Percentiles rank a stretch among this genome's conserved stretches.
Conservation (phyloP, 2,113 vertebrate genomes). For the Corythornis madagascariensis region DNA sequence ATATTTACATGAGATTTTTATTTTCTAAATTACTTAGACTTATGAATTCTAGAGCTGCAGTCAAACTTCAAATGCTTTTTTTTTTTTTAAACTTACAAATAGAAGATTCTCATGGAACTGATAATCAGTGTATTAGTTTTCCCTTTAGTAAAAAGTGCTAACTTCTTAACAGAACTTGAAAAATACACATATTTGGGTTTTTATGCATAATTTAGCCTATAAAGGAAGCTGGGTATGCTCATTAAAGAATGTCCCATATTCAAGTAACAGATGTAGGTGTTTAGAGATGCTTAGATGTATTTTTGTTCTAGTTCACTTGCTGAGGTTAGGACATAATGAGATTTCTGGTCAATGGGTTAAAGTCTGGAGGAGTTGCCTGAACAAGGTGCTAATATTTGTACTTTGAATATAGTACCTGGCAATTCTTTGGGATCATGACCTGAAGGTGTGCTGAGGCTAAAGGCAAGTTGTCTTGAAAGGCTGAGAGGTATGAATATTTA, state of each 20-base stretch:
- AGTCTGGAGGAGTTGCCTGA: not conserved
- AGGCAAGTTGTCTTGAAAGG: not conserved
- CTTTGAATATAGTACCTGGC: not conserved
- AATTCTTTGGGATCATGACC: rapidly evolving
- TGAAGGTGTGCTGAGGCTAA: not conserved
- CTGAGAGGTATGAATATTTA: not conserved
- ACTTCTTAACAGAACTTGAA: not conserved
- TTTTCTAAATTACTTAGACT: not conserved
- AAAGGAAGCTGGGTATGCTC: not conserved
- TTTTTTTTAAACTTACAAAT: not conserved
- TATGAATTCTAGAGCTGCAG: not conserved
- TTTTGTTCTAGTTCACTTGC: not conserved
- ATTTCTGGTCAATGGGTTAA: not conserved
- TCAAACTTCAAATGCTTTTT: not conserved
- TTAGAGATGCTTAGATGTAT: not conserved
- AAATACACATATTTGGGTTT: not conserved
- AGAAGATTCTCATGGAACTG: not conserved
- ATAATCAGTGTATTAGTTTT: not conserved
- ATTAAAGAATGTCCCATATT: not conserved
- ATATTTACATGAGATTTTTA: not conserved
- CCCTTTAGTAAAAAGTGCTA: not conserved
- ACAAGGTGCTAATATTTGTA: not conserved
- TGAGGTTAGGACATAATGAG: not conserved
- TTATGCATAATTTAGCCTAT: not conserved
- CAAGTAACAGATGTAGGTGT: too few relatives aligned